These are phyloP conservation scores for Drosophila antonietae DNA, from an alignment of 2,888 invertebrate genomes.

Conservation along the genomic window DNA sequence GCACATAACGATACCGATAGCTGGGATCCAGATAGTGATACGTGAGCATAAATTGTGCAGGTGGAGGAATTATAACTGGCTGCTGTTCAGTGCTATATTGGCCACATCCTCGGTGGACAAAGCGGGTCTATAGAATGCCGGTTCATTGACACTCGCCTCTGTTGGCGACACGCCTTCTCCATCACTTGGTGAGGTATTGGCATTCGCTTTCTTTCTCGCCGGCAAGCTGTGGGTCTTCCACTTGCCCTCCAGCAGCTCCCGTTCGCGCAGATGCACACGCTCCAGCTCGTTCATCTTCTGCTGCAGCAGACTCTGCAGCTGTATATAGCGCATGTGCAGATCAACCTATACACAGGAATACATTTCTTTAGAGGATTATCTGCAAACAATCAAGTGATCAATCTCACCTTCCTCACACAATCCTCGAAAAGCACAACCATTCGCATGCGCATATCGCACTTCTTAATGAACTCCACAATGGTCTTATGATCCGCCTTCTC, in stretches of 20 bases:
- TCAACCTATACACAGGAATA: slow-evolving; percentile 86
- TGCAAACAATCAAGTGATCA: neutral
- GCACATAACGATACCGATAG: slow-evolving; percentile 90
- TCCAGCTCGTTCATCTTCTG: slow-evolving; percentile 94
- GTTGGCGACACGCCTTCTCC: slow-evolving; percentile 85
- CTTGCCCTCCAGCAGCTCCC: slow-evolving; percentile 92
- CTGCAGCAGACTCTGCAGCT: slow-evolving; percentile 93
- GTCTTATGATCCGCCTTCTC: slow-evolving; percentile 97
- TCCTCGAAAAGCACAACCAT: slow-evolving; percentile 99
- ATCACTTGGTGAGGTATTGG: slow-evolving; percentile 86
- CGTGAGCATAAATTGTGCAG: slow-evolving; percentile 86
- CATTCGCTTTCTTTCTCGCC: slow-evolving; percentile 91
- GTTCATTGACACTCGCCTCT: slow-evolving; percentile 74
- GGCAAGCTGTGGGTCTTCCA: slow-evolving; percentile 96
- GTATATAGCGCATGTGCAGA: slow-evolving; percentile 96
- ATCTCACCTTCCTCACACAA: slow-evolving; percentile 93
- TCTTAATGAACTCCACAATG: slow-evolving; percentile 95
- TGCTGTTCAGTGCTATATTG: slow-evolving; percentile 61
- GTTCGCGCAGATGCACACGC: slow-evolving; percentile 91
- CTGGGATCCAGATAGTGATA: slow-evolving; percentile 90
- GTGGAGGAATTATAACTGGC: slow-evolving; percentile 83
- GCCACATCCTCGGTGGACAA: slow-evolving; percentile 93
- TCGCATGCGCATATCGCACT: slow-evolving; percentile 95
- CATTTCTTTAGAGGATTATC: slow-evolving; percentile 1
- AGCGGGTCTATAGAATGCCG: slow-evolving; percentile 90